Conservation (phyloP, 2,797 vertebrate species). For the Hybognathus amarus region DNA sequence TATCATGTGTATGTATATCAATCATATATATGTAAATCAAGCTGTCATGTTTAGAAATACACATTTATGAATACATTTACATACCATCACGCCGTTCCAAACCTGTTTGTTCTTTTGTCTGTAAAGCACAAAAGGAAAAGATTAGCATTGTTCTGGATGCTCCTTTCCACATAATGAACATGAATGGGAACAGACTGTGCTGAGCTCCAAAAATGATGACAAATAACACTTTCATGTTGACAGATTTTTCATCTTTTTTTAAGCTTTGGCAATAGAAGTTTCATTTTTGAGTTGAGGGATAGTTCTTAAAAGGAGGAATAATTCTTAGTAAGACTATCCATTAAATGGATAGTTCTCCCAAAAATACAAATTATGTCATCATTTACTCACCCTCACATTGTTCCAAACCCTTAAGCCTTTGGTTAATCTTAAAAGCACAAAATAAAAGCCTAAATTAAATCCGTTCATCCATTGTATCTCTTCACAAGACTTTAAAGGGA, state of each 20-base stretch:
- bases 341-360: neutral
- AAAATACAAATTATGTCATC: neutral
- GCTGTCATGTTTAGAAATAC: neutral
- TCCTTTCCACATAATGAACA: neutral
- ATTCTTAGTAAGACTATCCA: too few species aligned
- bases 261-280: neutral
- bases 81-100: neutral
- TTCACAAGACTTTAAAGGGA: neutral
- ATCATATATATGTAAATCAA: slow-evolving; percentile 22
- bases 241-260: neutral
- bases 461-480: neutral
- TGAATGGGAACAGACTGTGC: neutral
- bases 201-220: neutral
- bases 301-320: neutral
- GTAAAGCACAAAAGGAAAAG: slow-evolving; percentile 3
- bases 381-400: neutral
- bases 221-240: slow-evolving; percentile 4
- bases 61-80: slow-evolving; percentile 22
- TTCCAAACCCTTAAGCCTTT: neutral
- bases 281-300: neutral
- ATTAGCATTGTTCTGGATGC: neutral
- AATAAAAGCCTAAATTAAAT: neutral
- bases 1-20: slow-evolving; percentile 15
- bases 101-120: neutral
- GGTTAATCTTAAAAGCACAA: neutral